Conservation (phyloP, 2,113 vertebrate species). For the Mystacornis crossleyi region DNA sequence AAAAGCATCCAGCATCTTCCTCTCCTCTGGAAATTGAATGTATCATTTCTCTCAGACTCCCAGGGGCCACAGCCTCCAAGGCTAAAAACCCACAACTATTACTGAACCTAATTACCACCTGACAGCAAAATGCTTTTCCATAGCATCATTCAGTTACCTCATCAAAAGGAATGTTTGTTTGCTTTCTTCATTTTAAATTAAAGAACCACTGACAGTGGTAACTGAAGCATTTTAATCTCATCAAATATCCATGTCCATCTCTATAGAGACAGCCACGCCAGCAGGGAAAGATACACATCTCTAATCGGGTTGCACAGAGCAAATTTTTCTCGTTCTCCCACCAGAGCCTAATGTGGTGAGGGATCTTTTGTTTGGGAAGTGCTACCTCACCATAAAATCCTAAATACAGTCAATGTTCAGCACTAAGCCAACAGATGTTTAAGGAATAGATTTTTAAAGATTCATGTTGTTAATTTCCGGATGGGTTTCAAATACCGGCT, state of each 20-base stretch:
- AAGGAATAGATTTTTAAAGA: constrained; percentile 26
- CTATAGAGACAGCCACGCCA: constrained; percentile 52
- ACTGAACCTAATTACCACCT: constrained; percentile 69
- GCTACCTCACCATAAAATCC: not conserved
- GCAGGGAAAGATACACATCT: constrained; percentile 39
- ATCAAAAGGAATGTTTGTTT: constrained; percentile 61
- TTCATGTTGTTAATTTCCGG: constrained; percentile 25
- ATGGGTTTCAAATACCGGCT: not conserved
- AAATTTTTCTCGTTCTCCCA: not conserved
- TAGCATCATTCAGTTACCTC: constrained; percentile 52
- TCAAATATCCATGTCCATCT: constrained; percentile 64
- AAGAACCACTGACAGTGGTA: constrained; percentile 38
- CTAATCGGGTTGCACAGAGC: not conserved
- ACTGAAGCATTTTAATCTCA: constrained; percentile 68
- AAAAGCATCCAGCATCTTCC: constrained; percentile 57
- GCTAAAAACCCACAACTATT: constrained; percentile 55
- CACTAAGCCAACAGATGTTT: constrained; percentile 2
- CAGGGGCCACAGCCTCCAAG: constrained; percentile 53
- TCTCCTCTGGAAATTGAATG: constrained; percentile 46
- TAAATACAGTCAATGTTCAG: not conserved
- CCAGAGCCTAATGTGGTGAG: not conserved
- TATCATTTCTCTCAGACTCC: constrained; percentile 55
- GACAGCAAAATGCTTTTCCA: constrained; percentile 48
- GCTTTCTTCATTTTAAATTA: constrained; percentile 54
- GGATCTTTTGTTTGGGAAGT: not conserved